Evolutionary conservation across 2,888 invertebrate genomes (phyloP).

Genomic region (Morpho deidamia): DNA sequence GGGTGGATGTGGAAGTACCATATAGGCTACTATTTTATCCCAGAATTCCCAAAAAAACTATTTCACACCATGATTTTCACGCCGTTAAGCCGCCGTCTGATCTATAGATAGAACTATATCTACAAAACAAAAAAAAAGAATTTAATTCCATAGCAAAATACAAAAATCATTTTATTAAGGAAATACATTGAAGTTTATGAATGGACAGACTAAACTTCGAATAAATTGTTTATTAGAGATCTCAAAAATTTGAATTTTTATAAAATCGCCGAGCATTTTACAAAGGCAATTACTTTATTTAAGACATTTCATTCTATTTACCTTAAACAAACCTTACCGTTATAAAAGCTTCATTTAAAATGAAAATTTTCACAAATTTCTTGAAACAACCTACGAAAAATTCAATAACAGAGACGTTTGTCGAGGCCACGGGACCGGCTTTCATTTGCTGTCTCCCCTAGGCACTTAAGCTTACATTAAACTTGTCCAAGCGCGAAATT

Average conservation of each 20-base stretch:
- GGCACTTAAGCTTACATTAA: constrained; percentile 75
- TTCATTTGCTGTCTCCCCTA: constrained; percentile 64
- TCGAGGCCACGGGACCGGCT: constrained; percentile 56
- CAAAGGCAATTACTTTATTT: constrained; percentile 1
- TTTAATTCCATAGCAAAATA: background rate
- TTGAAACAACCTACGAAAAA: constrained; percentile 42
- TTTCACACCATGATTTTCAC: too few species aligned
- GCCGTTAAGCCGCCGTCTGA: too few species aligned
- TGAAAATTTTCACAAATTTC: constrained; percentile 30
- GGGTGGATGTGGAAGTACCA: too few species aligned
- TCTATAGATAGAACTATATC: too few species aligned
- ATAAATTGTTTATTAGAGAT: background rate
- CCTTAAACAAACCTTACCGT: constrained; percentile 6
- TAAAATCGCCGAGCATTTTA: background rate
- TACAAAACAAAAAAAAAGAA: too few species aligned
- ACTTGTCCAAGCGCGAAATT: constrained; percentile 76
- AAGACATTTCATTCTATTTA: constrained; percentile 6
- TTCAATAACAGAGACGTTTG: constrained; percentile 70
- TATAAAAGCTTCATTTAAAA: constrained; percentile 16
- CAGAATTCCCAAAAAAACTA: too few species aligned
- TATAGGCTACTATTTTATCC: too few species aligned
- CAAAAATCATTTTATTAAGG: too few species aligned
- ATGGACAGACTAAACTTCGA: background rate
- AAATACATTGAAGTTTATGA: background rate
- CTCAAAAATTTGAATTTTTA: background rate